These are phyloP conservation scores for Diplogasteroides magnus DNA, from an alignment of 1,140 invertebrate genomes.

Conservation along the genomic window DNA sequence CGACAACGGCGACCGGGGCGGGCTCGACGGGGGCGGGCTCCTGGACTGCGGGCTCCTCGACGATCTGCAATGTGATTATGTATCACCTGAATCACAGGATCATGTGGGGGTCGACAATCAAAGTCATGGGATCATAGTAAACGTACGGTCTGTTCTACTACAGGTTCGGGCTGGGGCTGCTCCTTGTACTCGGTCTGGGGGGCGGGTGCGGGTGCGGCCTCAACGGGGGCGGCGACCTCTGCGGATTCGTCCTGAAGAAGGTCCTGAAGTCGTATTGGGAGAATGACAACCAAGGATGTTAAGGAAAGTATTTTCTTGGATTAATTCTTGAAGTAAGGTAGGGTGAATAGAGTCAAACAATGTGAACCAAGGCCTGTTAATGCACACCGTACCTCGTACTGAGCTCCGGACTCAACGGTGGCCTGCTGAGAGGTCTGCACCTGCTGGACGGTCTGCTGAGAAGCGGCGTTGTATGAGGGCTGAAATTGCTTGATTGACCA, in stretches of 20 bases:
- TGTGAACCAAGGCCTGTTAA: too few relatives aligned
- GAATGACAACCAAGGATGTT: too few relatives aligned
- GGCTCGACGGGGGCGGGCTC: constrained; percentile 3
- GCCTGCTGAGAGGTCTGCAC: background rate
- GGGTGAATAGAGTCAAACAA: too few relatives aligned
- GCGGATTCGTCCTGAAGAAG: background rate
- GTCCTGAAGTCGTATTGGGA: too few relatives aligned
- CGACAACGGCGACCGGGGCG: constrained; percentile 10
- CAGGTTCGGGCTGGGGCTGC: background rate
- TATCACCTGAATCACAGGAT: background rate
- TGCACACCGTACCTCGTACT: background rate
- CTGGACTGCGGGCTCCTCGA: background rate
- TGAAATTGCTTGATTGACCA: too few relatives aligned
- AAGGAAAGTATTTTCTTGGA: too few relatives aligned
- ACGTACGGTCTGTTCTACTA: background rate
- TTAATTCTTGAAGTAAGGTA: too few relatives aligned
- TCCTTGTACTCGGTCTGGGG: constrained; percentile 6
- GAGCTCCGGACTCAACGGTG: background rate
- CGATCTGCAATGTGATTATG: constrained; percentile 12
- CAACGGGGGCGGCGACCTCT: constrained; percentile 3
- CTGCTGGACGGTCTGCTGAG: background rate
- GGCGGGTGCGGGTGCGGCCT: background rate
- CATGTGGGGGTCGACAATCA: background rate
- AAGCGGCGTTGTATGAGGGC: background rate
- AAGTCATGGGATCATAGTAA: background rate